Evolutionary conservation across 1,140 invertebrate species (phyloP), one percentile per base, ranked within the genome.

Genomic region (Sinonovacula constricta): DNA sequence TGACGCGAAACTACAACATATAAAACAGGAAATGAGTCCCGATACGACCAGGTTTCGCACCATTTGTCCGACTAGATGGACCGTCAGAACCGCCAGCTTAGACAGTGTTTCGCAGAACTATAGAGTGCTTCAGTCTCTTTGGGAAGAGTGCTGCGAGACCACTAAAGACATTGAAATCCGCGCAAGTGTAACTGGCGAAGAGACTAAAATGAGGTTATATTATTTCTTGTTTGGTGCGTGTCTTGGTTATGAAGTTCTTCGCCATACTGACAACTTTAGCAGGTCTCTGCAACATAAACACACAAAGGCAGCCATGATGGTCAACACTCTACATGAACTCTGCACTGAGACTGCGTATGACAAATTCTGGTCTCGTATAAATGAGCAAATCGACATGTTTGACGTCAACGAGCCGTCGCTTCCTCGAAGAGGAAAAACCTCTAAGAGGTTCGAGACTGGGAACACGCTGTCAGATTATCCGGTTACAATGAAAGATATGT

Each of bases 81-180:
- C 63, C 0, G 74, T 68, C 2, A 34, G 53, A 71, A 26, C 49
- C 1, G 53, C 2, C 2, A 39, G 56, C 24, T 51, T 71, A 0
- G n/a, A 30, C 7, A 71, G 59, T 57, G 54, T 79, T 3, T 33
- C 72, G 1, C 33, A 62, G 3, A 71, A 79, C 33, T 72, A 79
- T 26, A 34, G 3, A 18, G 57, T 72, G 2, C 36, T 62, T 4
- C 12, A 62, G 36, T 39, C 3, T 30, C 28, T 72, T 22, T 72
- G 57, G 69, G 69, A 72, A 26, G 22, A 14, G 3, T 71, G 34
- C n/a, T 59, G 45, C 24, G 56, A 60, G 28, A 72, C 30, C 3
- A n/a, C 26, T 14, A 62, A 49, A 2, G 69, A 72, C 45, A 34
- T 31, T 34, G 51, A 70, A 57, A 70, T 24, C 4, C 60, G 33